Conservation (phyloP, 1,140 invertebrate species). For the Triops longicaudatus region DNA sequence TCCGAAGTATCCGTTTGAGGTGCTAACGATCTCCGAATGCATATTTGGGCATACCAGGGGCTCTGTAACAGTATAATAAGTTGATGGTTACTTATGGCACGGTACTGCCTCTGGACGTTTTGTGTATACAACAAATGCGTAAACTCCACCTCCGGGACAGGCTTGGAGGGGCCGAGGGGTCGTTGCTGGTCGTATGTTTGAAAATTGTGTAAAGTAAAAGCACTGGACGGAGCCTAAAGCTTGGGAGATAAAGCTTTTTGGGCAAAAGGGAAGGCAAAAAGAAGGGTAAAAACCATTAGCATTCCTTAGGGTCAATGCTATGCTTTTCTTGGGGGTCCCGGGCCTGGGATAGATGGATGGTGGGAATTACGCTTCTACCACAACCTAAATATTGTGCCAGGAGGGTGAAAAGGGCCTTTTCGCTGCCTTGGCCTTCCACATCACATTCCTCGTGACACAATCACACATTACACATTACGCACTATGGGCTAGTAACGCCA, state of each 20-base stretch:
- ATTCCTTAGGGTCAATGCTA: neutral
- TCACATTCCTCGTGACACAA: neutral
- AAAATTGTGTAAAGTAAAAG: too few relatives aligned
- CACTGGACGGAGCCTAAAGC: neutral
- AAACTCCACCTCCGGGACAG: neutral
- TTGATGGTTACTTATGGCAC: slow-evolving; percentile 3
- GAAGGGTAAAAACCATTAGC: slow-evolving; percentile 12
- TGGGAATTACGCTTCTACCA: slow-evolving; percentile 13
- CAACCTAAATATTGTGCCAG: slow-evolving; percentile 12
- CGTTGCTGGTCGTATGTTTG: too few relatives aligned
- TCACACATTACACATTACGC: slow-evolving; percentile 15
- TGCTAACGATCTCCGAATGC: neutral
- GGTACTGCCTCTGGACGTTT: neutral
- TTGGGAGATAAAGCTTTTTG: neutral
- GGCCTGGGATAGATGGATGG: neutral
- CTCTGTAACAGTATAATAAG: neutral
- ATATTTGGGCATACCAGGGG: neutral
- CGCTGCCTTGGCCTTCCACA: neutral
- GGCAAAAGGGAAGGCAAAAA: neutral
- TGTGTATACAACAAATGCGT: slow-evolving; percentile 12
- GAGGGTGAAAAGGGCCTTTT: slow-evolving; percentile 9
- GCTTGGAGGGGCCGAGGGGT: neutral
- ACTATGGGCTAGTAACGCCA: slow-evolving; percentile 5
- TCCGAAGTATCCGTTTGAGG: neutral
- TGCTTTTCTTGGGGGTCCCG: neutral